Evolutionary conservation across 2,113 vertebrate species (phyloP), one percentile per base, ranked within the genome.

Genomic region (Sterna hirundo): DNA sequence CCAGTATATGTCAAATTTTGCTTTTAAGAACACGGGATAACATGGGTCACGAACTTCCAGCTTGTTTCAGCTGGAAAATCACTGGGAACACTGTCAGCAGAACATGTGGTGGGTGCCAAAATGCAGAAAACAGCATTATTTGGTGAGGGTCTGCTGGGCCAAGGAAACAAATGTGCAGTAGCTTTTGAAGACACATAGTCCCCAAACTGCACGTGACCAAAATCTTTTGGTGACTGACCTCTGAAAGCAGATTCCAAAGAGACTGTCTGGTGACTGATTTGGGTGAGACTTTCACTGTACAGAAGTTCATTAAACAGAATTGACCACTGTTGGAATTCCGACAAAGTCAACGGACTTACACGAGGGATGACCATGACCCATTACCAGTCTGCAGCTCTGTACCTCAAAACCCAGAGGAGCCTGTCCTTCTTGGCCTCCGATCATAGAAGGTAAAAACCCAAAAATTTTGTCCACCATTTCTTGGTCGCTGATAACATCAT

Each of bases 381-480:
- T 72, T 75, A 78, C 42, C 54, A 74, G 32, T 84, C 57, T 84
- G 72, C 32, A 76, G 65, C 54, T 87, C 52, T 55, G 80, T 92
- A 99, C 99, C 99, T 99, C 98, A 27, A 98, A 98, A 76, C 97
- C 97, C 4, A 90, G 72, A 21, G 99, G 98, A 32, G 98, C 98
- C 51, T 98, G 98, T 25, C 98, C 98, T 88, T 99, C 99, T 93
- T 98, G 99, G 13, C 98, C 98, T 71, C 98, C 99, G 0, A 98
- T 98, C 83, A 98, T 74, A 30, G 76, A 66, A 29, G 99, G 99
- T 86, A 99, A 98, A 96, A 99, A 99, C 16, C 98, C 99, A 60
- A 99, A 99, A 90, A 99, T 98, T 92, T 96, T 97, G 93, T 99
- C 99, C 92, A 99, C 99, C 98, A 99, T 98, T 96, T 99, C 98